Evolutionary conservation across 1,140 invertebrate genomes (phyloP).

Genomic region (Micrasema longulum): DNA sequence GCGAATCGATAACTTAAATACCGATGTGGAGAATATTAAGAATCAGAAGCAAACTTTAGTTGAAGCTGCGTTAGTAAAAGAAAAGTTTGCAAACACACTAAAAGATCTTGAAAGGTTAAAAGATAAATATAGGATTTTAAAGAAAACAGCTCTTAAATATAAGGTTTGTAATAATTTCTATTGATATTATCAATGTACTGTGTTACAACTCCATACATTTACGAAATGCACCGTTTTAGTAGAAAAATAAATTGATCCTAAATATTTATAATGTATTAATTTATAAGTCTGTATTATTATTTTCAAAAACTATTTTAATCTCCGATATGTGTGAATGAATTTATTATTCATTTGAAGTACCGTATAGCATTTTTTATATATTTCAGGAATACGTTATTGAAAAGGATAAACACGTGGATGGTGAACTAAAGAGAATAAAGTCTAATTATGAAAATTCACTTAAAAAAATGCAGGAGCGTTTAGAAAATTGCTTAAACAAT

Average conservation of each 20-base stretch:
- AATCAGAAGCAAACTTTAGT: slow-evolving; percentile 10
- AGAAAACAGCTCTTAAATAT: slow-evolving; percentile 70
- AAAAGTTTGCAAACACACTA: slow-evolving; percentile 51
- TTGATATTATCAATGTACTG: too few species aligned
- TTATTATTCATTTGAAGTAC: too few species aligned
- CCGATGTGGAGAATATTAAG: slow-evolving; percentile 38
- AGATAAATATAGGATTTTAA: slow-evolving; percentile 70
- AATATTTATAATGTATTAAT: too few species aligned
- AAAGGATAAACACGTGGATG: slow-evolving; percentile 65
- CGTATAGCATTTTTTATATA: too few species aligned
- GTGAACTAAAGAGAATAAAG: slow-evolving; percentile 65
- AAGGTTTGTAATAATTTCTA: too few species aligned
- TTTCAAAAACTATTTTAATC: too few species aligned
- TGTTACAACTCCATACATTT: too few species aligned
- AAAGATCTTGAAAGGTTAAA: slow-evolving; percentile 61
- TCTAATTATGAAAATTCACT: slow-evolving; percentile 64
- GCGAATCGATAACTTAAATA: slow-evolving; percentile 30
- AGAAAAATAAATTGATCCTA: too few species aligned
- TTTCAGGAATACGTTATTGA: slow-evolving; percentile 66
- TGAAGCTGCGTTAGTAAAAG: slow-evolving; percentile 29
- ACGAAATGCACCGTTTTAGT: too few species aligned
- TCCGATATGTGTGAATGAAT: too few species aligned
- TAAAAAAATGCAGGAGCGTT: slow-evolving; percentile 57
- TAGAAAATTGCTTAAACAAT: slow-evolving; percentile 50
- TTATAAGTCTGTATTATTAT: too few species aligned